Percentiles rank a stretch among this genome's conserved stretches.
phyloP scores from a whole-genome alignment of 2,113 vertebrate genomes.

The Coptodon bakossiorum region DNA sequence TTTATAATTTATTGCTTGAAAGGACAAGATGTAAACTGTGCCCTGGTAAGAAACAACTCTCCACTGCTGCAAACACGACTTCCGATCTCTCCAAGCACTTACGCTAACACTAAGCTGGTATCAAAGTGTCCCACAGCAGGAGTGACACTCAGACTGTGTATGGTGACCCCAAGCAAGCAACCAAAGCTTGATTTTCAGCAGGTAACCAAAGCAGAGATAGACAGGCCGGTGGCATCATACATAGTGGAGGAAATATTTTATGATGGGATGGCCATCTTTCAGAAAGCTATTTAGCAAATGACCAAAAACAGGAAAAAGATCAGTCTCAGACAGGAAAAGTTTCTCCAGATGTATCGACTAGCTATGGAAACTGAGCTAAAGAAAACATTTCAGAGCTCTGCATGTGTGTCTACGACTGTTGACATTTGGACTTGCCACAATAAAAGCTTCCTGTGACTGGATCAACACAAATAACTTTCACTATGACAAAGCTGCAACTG shows the following conservation, averaged over 20 bases:
- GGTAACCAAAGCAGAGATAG: neutral
- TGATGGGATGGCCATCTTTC: neutral
- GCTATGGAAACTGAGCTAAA: neutral
- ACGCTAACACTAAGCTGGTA: neutral
- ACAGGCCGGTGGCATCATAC: neutral
- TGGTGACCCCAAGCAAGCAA: neutral
- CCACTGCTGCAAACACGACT: neutral
- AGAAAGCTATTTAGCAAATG: neutral
- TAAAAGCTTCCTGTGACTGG: neutral
- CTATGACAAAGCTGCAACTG: neutral
- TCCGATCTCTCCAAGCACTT: neutral
- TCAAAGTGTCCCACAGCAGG: neutral
- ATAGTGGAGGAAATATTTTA: neutral
- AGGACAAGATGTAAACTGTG: neutral
- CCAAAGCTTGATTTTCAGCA: neutral
- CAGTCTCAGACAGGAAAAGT: neutral
- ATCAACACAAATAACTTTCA: neutral
- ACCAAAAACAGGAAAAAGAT: neutral
- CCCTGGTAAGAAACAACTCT: neutral
- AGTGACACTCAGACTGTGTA: neutral
- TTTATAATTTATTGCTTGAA: neutral
- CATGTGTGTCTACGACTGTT: neutral
- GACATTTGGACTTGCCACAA: neutral
- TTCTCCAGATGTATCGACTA: neutral
- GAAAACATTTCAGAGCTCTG: neutral